Base-by-base conservation (phyloP, 2,113 vertebrate species). In the Trematomus loennbergii region DNA sequence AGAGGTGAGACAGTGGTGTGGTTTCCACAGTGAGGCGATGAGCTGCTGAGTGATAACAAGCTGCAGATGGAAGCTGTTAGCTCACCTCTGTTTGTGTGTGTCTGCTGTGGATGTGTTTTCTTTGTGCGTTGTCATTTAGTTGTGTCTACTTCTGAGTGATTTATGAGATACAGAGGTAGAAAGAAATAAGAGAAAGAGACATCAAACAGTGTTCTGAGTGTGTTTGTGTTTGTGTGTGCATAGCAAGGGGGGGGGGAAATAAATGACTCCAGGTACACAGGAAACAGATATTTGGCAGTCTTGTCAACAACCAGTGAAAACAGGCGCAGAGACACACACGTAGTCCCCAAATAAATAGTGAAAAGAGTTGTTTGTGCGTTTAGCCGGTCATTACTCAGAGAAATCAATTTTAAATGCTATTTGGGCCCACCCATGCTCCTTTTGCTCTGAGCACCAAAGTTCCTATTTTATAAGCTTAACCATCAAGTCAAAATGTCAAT, bases 1-100 rank as follows among this genome's bases (percentile, higher is more conserved):
- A 83, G 68, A 81, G 72, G 75, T 78, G 78, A 87, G 78, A 72
- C 62, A 40, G 66, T 64, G 64, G 75, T 72, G 84, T 62, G 77
- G 75, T 79, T 91, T 87, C 82, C 66, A 53, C 72, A 36, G 70
- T 9, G 69, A 84, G 77, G 64, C 48, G 78, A 83, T 76, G 85
- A 91, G 67, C 78, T 77, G 76, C 74, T 45, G 53, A 83, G 82
- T 63, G 86, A 82, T 90, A 91, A 93, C 89, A 89, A 88, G 89
- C 76, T 72, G 17, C 89, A 91, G 79, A 88, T 92, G 90, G 87
- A 78, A 87, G 71, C 83, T 78, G 83, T 87, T 80, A 84, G 65
- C 36, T 81, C 82, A 81, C 82, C 88, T 75, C 36, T 66, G 52
- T 72, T 22, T 68, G 20, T 60, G 5, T 69, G 62, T 60, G 49